These are phyloP conservation scores for Eurytemora carolleeae DNA, from an alignment of 1,140 invertebrate genomes.

Conservation along the genomic window DNA sequence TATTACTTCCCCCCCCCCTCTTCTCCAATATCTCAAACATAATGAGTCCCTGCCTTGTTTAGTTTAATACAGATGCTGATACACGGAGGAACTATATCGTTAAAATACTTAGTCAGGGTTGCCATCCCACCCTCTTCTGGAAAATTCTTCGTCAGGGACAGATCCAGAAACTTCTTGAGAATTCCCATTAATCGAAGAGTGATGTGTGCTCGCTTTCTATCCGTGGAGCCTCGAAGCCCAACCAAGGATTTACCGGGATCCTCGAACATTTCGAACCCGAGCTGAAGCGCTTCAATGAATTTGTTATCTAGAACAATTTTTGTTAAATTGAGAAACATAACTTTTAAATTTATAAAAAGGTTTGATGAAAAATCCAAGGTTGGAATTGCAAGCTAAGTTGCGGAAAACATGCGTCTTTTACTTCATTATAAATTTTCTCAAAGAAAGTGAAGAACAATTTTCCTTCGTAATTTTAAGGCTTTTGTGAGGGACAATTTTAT, in stretches of 20 bases:
- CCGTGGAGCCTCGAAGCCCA: constrained; percentile 34
- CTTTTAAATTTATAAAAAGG: no score
- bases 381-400: no score
- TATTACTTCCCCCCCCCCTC: no score
- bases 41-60: constrained; percentile 25
- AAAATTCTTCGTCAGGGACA: constrained; percentile 19
- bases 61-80: constrained; percentile 20
- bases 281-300: constrained; percentile 35
- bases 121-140: constrained; percentile 20
- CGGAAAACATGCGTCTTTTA: no score
- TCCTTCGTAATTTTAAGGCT: no score
- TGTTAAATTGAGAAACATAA: no score
- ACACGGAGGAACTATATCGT: constrained; percentile 20
- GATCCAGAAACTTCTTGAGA: constrained; percentile 21
- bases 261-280: constrained; percentile 45
- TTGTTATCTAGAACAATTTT: neutral
- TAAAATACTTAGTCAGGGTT: constrained; percentile 21
- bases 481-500: no score
- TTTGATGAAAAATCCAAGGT: no score
- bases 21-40: no score
- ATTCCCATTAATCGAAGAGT: constrained; percentile 29
- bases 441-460: no score
- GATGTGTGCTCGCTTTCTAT: constrained; percentile 36
- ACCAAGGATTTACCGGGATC: constrained; percentile 45
- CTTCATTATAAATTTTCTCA: no score